A percentile compares a stretch with the other conserved stretches of the same genome.
phyloP scores from a whole-genome alignment of 2,888 invertebrate genomes.

The Scaptomyza cyrtandrae region DNA sequence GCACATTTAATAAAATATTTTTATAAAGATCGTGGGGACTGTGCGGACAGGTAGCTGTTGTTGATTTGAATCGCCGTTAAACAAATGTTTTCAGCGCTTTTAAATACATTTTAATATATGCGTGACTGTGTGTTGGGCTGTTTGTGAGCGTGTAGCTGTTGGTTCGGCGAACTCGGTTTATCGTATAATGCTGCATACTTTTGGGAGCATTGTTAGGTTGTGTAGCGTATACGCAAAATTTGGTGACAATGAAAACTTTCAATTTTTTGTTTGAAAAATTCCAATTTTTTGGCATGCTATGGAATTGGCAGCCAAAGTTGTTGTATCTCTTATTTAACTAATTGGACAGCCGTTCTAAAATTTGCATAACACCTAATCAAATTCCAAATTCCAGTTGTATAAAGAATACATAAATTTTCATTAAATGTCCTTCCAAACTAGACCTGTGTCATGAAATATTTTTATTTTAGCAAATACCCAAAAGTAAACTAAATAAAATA shows the following conservation, averaged over 20 bases:
- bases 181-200: constrained; percentile 36
- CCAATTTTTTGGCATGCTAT: background rate
- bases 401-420: too few relatives aligned
- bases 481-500: background rate
- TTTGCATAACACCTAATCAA: background rate
- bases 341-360: constrained; percentile 6
- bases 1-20: constrained; percentile 65
- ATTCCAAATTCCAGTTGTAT: background rate
- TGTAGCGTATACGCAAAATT: constrained; percentile 43
- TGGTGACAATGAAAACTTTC: constrained; percentile 12
- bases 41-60: constrained; percentile 32
- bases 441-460: background rate
- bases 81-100: constrained; percentile 62
- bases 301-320: constrained; percentile 1
- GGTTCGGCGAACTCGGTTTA: constrained; percentile 10
- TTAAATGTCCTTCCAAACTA: background rate
- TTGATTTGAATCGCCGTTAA: constrained; percentile 67
- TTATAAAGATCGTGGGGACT: constrained; percentile 3
- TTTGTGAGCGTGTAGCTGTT: constrained; percentile 2
- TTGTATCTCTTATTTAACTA: background rate
- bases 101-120: constrained; percentile 46
- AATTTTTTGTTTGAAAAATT: background rate
- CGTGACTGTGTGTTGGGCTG: background rate
- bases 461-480: background rate
- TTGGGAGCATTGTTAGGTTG: constrained; percentile 15